Conservation (phyloP, 2,888 invertebrate species). For the Nudaria mundana region DNA sequence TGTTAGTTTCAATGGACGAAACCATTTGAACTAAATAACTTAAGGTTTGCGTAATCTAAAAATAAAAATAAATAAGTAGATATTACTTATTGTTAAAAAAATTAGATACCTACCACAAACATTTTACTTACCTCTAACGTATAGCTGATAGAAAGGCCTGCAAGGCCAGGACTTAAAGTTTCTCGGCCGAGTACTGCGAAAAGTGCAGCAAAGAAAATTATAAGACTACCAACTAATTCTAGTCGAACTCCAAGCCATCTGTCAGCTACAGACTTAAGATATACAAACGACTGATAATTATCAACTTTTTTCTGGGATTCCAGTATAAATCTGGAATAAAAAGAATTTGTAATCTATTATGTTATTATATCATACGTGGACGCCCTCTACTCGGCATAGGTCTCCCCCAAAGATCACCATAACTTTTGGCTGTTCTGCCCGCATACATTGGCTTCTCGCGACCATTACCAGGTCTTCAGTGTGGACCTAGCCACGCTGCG, state of each 20-base stretch:
- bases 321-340: slow-evolving; percentile 85
- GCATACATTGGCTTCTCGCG: too few relatives aligned
- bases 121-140: slow-evolving; percentile 85
- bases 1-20: slow-evolving; percentile 97
- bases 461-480: too few relatives aligned
- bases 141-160: slow-evolving; percentile 94
- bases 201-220: slow-evolving; percentile 96
- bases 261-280: slow-evolving; percentile 95
- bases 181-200: slow-evolving; percentile 93
- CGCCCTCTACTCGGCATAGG: too few relatives aligned
- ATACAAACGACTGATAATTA: slow-evolving; percentile 95
- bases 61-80: neutral
- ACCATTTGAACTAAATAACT: slow-evolving; percentile 98
- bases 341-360: too few relatives aligned
- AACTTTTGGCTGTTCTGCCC: too few relatives aligned
- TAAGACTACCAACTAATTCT: slow-evolving; percentile 97
- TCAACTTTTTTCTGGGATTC: slow-evolving; percentile 96
- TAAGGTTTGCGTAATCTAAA: slow-evolving; percentile 94
- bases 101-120: too few relatives aligned
- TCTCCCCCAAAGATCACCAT: too few relatives aligned
- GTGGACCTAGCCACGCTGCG: too few relatives aligned
- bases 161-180: slow-evolving; percentile 87
- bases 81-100: neutral
- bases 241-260: slow-evolving; percentile 97
- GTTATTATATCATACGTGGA: too few relatives aligned